A percentile compares a stretch with the other conserved stretches of the same genome.
phyloP scores from a whole-genome alignment of 2,797 vertebrate genomes.

The Enteromius paludinosus region DNA sequence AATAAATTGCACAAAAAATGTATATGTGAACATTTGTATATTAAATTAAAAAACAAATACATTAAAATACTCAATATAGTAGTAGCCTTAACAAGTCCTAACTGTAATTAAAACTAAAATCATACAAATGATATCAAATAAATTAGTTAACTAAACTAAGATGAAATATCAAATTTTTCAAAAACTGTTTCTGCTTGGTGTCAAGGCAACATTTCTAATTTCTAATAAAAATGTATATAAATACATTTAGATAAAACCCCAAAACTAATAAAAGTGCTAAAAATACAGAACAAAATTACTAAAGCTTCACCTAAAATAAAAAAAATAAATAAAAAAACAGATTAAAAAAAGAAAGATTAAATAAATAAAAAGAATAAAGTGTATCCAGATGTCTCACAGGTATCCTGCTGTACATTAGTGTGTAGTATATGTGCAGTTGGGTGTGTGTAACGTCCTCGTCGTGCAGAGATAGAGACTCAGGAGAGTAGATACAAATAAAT shows the following conservation, averaged over 20 bases:
- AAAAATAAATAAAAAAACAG: neutral
- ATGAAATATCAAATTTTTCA: neutral
- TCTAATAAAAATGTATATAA: neutral
- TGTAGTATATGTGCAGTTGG: neutral
- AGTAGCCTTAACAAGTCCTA: neutral
- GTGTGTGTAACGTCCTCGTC: neutral
- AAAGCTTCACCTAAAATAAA: neutral
- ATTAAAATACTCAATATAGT: neutral
- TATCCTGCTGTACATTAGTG: neutral
- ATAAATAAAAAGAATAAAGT: neutral
- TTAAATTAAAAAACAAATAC: neutral
- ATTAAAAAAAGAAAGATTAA: neutral
- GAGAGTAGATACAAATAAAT: no score
- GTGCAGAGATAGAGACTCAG: no score
- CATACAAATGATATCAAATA: neutral
- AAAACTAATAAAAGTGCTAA: neutral
- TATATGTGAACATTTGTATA: neutral
- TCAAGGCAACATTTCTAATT: neutral
- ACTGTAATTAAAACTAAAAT: neutral
- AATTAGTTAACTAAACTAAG: neutral
- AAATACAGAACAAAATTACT: neutral
- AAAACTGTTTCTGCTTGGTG: neutral
- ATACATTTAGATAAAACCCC: neutral
- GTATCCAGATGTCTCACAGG: neutral
- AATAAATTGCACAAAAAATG: neutral